These are phyloP conservation scores for Myzus persicae DNA, from an alignment of 1,140 invertebrate genomes.

Conservation along the genomic window DNA sequence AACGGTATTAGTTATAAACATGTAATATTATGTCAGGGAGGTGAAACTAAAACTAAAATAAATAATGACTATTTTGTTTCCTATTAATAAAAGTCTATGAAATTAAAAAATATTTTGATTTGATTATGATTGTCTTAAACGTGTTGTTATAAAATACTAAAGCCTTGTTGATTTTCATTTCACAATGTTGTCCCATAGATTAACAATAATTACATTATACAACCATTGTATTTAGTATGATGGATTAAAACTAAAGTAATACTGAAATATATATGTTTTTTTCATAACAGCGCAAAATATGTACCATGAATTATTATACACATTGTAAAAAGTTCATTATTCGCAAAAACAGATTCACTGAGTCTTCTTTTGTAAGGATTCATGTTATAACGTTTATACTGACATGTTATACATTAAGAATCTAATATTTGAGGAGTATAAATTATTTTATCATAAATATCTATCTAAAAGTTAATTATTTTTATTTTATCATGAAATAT, in stretches of 20 bases:
- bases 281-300: not conserved
- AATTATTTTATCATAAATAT: not conserved
- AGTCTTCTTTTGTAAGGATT: not conserved
- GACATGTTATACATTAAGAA: not conserved
- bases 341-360: not conserved
- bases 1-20: too few species aligned
- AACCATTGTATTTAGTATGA: not conserved
- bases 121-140: too few species aligned
- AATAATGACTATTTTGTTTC: too few species aligned
- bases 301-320: not conserved
- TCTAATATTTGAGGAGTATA: not conserved
- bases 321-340: not conserved
- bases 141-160: not conserved
- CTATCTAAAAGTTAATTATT: not conserved
- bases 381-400: not conserved
- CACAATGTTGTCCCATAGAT: not conserved
- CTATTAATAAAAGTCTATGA: too few species aligned
- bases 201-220: not conserved
- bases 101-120: too few species aligned
- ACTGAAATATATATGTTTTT: not conserved
- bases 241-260: not conserved
- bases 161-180: too few species aligned
- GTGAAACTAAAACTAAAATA: too few species aligned
- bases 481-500: not conserved
- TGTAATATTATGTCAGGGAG: too few species aligned